Evolutionary conservation across 2,113 vertebrate species (phyloP), one percentile per base, ranked within the genome.

Genomic region (Plecturocebus donacophilus): DNA sequence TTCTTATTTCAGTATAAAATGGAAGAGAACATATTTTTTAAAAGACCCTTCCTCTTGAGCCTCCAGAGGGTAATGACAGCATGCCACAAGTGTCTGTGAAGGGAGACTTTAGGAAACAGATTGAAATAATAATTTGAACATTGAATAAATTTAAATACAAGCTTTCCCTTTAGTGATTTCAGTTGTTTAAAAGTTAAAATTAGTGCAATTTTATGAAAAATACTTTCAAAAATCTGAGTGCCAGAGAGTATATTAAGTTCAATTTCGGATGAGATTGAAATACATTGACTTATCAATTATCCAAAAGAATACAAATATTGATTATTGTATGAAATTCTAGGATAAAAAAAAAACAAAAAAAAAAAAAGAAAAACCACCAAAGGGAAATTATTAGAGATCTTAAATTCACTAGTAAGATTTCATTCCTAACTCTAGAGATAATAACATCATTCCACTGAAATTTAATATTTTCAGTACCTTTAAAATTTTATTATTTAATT

Each of bases 111-210:
- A 64, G 61, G 27, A 27, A 64, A 64, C 0, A 5, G 87, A 68
- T 40, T 93, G 25, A 76, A 90, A 87, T 76, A 56, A 90, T 61
- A 66, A 71, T 79, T 71, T 71, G 42, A 87, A 90, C 66, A 75
- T 73, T 86, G 49, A 81, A 70, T 82, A 56, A 12, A 93, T 38
- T 82, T 61, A 82, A 82, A 91, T 87, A 14, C 21, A 93, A 68
- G 4, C 42, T 90, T 85, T 80, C 30, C 30, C 20, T 95, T 90
- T 76, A 42, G 27, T 13, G 4, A 68, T 91, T 47, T 70, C 0
- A 42, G 21, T 38, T 66, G 30, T 58, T 90, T 86, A 87, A 93
- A 76, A 95, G 16, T 58, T 49, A 87, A 95, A 95, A 42, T 8
- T 73, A 27, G 42, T 64, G 32, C 3, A 3, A 17, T 93, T 76